Evolutionary conservation across 2,113 vertebrate species (phyloP), one percentile per base, ranked within the genome.

Genomic region (Brachyhypopomus gauderio): DNA sequence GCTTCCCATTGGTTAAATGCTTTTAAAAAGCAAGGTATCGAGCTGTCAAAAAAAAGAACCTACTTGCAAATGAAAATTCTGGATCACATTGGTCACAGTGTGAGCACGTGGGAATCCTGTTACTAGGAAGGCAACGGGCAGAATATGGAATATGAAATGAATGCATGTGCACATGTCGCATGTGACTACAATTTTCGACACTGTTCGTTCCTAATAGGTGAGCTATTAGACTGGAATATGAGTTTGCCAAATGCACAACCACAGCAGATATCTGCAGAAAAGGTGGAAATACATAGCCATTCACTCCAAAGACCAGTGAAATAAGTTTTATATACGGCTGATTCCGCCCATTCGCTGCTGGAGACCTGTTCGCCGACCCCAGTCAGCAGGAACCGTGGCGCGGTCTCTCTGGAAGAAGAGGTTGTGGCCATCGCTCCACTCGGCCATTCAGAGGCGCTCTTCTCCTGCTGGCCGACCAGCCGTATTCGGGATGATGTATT

Each of bases 401-500:
- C 34, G 59, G 60, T 41, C 41, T 5, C 19, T 41, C 62, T 70
- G 72, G 20, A 38, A 30, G 56, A 41, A 52, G 22, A 69, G 34
- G 4, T 45, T 52, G 45, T 20, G 52, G 60, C 41, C 48, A 2
- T 56, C 27, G 48, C 36, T 72, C n/a, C 59, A 48, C 41, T 79
- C 45, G 19, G 2, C 58, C 70, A 67, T 22, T 66, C 60, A 74
- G 41, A 58, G 78, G 72, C 77, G 64, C 71, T 81, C 75, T 56
- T 83, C 52, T 71, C 84, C 79, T n/a, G 45, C 63, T 69, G 73
- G 62, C 58, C 81, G 82, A 62, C 60, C 73, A 76, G 20, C 66
- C 63, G 81, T 38, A 5, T 87, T 82, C 84, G 83, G 56, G 69
- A 83, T 63, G 76, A 88, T 59, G 70, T 76, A 87, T 90, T 85